Conservation (phyloP, 2,888 invertebrate genomes). For the Cerceris rybyensis region DNA sequence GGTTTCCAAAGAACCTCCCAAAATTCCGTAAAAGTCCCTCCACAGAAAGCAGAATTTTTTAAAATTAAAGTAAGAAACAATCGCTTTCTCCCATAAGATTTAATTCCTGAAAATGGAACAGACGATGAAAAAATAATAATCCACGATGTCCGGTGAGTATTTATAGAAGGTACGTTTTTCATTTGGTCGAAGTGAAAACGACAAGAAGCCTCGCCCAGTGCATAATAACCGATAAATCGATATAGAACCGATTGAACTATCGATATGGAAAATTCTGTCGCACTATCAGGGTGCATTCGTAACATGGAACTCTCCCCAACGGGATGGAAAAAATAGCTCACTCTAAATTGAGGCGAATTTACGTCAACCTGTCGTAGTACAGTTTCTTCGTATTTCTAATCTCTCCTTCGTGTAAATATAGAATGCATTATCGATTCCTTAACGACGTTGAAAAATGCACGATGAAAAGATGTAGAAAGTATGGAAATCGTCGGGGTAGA, state of each 20-base stretch:
- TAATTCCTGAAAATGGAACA: constrained; percentile 4
- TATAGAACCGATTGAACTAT: constrained; percentile 40
- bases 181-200: constrained; percentile 48
- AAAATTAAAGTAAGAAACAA: neutral
- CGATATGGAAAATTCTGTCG: constrained; percentile 37
- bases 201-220: neutral
- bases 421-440: no score
- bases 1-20: no score
- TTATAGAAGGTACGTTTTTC: constrained; percentile 55
- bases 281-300: neutral
- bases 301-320: neutral
- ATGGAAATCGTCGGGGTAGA: neutral
- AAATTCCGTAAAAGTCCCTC: no score
- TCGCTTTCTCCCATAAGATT: neutral
- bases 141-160: constrained; percentile 42
- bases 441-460: neutral
- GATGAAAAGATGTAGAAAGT: neutral
- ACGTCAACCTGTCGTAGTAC: no score
- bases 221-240: constrained; percentile 56
- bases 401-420: no score
- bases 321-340: neutral
- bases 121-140: constrained; percentile 27
- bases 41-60: no score
- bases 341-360: no score
- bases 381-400: neutral